Base-by-base conservation (phyloP, 2,113 vertebrate species). In the Puntigrus tetrazona region DNA sequence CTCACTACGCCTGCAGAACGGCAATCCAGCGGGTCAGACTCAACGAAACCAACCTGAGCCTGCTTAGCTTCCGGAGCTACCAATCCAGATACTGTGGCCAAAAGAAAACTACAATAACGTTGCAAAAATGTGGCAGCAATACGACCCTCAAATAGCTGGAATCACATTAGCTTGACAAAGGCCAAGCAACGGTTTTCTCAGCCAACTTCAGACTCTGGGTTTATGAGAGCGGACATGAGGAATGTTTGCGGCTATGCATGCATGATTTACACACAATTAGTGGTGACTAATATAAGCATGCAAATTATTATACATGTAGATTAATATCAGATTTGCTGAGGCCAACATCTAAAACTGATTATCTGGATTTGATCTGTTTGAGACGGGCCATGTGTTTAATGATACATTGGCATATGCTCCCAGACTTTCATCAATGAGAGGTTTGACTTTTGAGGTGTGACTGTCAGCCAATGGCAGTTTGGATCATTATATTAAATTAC, bases 341-440 rank as follows among this genome's bases (percentile, higher is more conserved):
- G 76, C 45, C 86, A 90, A 88, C 86, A 84, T 70, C 85, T 87
- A 78, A 85, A 82, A 79, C 65, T 63, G 25, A 52, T 76, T 16
- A 29, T 47, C 7, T 50, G 38, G 13, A 73, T 74, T 31, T 52
- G 41, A 41, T n/a, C 47, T 25, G 73, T 78, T 31, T 29, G n/a
- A 55, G n/a, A 57, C 41, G 7, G n/a, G 43, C 25, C 59, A 16
- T 52, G 73, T 29, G 65, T 27, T 77, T 25, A 72, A 43, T 72
- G 80, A 90, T 91, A 89, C 88, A 88, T 90, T 92, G 91, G 91
- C 91, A 92, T 90, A 89, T 91, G 87, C 85, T 90, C 88, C 77
- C 85, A 89, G 91, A 91, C 91, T 89, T 91, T 92, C 89, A 90
- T 89, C 90, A 91, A 84, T 43, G 69, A n/a, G n/a, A n/a, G 38